Percentiles rank a stretch among this genome's conserved stretches.
phyloP scores from a whole-genome alignment of 2,113 vertebrate genomes.

The Cyrtonyx montezumae region DNA sequence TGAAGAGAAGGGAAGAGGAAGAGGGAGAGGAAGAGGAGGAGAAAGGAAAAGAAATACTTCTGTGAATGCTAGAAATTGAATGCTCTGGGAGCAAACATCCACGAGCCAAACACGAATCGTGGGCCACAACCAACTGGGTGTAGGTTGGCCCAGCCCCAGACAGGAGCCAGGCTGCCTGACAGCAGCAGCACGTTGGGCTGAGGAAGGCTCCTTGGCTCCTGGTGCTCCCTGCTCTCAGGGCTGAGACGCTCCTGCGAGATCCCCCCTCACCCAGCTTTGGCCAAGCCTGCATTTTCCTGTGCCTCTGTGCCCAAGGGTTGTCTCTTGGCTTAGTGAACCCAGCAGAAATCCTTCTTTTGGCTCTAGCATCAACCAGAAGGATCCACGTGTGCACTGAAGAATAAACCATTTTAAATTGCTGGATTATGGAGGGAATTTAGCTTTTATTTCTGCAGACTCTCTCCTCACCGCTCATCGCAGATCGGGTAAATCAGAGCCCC shows the following conservation, averaged over 20 bases:
- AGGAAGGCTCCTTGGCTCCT: neutral
- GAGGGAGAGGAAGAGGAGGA: too few species aligned
- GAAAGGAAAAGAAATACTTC: neutral
- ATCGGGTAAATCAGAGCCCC: neutral
- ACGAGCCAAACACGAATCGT: neutral
- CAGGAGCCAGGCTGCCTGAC: neutral
- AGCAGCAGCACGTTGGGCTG: constrained; percentile 9
- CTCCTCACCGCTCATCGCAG: neutral
- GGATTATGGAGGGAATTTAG: constrained; percentile 30
- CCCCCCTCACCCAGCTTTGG: neutral
- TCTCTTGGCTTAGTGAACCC: neutral
- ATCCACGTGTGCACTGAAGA: neutral
- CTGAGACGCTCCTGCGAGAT: neutral
- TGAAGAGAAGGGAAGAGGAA: too few species aligned
- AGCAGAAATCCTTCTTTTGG: neutral
- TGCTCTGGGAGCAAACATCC: constrained; percentile 1
- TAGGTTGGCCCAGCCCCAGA: neutral
- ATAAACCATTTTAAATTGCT: neutral
- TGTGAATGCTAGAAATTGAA: neutral
- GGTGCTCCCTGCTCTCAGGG: neutral
- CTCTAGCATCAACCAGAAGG: neutral
- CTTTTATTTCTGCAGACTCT: neutral
- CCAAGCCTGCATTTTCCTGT: too few species aligned
- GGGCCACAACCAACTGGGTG: neutral
- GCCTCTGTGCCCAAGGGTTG: too few species aligned